phyloP scores from a whole-genome alignment of 2,888 invertebrate species.

The Lithophane leautieri region DNA sequence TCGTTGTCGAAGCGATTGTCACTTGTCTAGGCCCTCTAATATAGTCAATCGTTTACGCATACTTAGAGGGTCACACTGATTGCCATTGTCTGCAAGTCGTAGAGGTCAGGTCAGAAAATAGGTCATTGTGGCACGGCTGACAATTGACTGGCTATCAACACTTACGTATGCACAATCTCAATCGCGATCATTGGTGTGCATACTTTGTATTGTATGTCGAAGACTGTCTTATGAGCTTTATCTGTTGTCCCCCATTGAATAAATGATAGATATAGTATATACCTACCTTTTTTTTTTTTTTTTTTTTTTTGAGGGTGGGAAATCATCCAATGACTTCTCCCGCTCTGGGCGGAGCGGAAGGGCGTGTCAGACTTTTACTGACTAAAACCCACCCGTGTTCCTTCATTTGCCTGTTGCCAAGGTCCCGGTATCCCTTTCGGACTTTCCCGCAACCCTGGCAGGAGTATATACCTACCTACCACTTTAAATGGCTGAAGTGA shows the following conservation, averaged over 20 bases:
- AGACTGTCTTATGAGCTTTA: background rate
- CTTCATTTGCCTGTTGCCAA: no score
- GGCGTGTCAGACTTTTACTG: no score
- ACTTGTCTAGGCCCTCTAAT: no score
- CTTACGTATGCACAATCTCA: conserved; percentile 37
- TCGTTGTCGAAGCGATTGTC: no score
- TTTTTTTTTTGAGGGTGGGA: no score
- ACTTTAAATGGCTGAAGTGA: background rate
- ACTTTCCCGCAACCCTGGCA: no score
- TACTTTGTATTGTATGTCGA: conserved; percentile 14
- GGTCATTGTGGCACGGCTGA: conserved; percentile 31
- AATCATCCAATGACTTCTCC: no score
- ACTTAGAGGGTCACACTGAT: conserved; percentile 22
- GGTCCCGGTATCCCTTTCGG: no score
- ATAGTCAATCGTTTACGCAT: background rate
- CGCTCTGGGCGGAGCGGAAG: no score
- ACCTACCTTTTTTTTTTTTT: no score
- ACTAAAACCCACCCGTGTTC: no score
- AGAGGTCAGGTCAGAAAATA: conserved; percentile 37
- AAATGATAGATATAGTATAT: background rate
- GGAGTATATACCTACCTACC: background rate
- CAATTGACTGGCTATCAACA: conserved; percentile 31
- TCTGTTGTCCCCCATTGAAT: background rate
- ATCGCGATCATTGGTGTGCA: conserved; percentile 10
- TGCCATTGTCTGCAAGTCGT: conserved; percentile 28